Evolutionary conservation across 2,888 invertebrate species (phyloP).

Genomic region (Autographa gamma): DNA sequence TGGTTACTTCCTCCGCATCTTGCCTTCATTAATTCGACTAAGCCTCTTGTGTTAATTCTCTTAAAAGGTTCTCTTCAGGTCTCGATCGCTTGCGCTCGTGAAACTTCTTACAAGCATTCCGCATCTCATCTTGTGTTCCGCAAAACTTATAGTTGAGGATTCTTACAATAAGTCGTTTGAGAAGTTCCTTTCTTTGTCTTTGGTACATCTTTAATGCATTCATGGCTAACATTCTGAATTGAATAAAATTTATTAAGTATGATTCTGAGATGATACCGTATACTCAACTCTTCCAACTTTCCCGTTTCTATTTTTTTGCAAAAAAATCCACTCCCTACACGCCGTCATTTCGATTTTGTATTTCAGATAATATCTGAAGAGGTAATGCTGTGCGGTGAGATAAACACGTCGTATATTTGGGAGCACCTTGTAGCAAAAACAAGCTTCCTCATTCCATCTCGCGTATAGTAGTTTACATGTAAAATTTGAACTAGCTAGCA

Average conservation of each 20-base stretch:
- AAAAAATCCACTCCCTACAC: not conserved
- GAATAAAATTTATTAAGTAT: slow-evolving; percentile 17
- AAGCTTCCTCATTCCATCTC: slow-evolving; percentile 49
- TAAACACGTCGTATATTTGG: slow-evolving; percentile 39
- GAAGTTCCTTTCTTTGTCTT: slow-evolving; percentile 47
- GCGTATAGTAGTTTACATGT: slow-evolving; percentile 66
- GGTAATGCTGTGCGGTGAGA: slow-evolving; percentile 9
- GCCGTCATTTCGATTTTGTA: slow-evolving; percentile 17
- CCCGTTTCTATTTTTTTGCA: slow-evolving; percentile 6
- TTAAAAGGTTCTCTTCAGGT: too few species aligned
- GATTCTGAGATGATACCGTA: slow-evolving; percentile 10
- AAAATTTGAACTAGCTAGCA: slow-evolving; percentile 78
- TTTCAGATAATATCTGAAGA: slow-evolving; percentile 26
- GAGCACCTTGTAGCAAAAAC: slow-evolving; percentile 49
- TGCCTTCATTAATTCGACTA: slow-evolving; percentile 69
- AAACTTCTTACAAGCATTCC: slow-evolving; percentile 63
- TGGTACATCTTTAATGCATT: slow-evolving; percentile 41
- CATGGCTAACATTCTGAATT: slow-evolving; percentile 26
- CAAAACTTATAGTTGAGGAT: slow-evolving; percentile 57
- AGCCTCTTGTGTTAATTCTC: slow-evolving; percentile 71
- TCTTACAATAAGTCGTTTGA: slow-evolving; percentile 51
- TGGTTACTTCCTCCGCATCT: slow-evolving; percentile 65
- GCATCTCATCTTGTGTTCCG: slow-evolving; percentile 56
- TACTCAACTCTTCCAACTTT: slow-evolving; percentile 10
- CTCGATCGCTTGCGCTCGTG: slow-evolving; percentile 54